Evolutionary conservation across 1,140 invertebrate species (phyloP).

Genomic region (Phocides pigmalion): DNA sequence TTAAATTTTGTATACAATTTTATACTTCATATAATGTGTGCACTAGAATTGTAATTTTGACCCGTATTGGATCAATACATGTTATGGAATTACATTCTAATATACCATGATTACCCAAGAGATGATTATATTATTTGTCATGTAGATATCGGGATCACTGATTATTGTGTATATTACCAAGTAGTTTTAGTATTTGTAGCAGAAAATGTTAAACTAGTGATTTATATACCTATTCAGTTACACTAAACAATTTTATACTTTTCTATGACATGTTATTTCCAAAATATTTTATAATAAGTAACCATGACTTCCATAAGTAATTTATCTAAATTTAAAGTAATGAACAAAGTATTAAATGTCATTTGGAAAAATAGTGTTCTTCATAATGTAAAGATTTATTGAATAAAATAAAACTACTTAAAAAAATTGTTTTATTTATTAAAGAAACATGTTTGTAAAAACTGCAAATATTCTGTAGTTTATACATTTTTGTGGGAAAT

Average conservation of each 20-base stretch:
- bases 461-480: no score
- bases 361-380: constrained; percentile 63
- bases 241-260: constrained; percentile 66
- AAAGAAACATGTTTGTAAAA: constrained; percentile 13
- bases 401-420: constrained; percentile 43
- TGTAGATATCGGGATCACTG: constrained; percentile 5
- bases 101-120: neutral
- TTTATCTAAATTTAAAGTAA: constrained; percentile 58
- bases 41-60: constrained; percentile 11
- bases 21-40: constrained; percentile 6
- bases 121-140: neutral
- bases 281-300: constrained; percentile 65
- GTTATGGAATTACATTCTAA: neutral
- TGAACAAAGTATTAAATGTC: constrained; percentile 37
- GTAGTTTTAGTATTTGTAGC: constrained; percentile 42
- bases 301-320: constrained; percentile 53
- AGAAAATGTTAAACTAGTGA: constrained; percentile 42
- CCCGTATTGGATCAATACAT: constrained; percentile 3
- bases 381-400: constrained; percentile 42
- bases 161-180: constrained; percentile 5
- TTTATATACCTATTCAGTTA: constrained; percentile 42
- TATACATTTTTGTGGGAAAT: no score
- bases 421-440: constrained; percentile 38
- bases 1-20: constrained; percentile 28
- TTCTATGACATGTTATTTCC: constrained; percentile 69